phyloP scores from a whole-genome alignment of 2,888 invertebrate species.

The Lucinisca nassula region DNA sequence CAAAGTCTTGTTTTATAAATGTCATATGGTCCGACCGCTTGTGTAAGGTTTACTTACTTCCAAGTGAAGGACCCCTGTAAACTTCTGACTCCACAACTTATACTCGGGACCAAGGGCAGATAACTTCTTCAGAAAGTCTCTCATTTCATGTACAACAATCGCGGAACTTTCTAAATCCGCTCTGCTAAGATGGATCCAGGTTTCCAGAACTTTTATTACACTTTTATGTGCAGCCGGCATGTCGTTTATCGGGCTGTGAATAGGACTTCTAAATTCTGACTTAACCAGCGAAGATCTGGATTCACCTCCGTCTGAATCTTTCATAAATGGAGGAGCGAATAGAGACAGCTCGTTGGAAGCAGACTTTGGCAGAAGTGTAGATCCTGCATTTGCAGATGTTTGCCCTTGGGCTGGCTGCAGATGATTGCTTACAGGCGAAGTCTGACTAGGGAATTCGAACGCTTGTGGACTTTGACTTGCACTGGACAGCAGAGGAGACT shows the following conservation, averaged over 20 bases:
- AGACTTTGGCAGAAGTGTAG: neutral
- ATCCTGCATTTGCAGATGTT: neutral
- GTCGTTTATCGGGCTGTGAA: conserved; percentile 77
- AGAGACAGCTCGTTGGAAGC: neutral
- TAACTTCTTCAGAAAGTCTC: conserved; percentile 89
- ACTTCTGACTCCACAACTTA: conserved; percentile 88
- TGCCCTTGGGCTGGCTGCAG: conserved; percentile 39
- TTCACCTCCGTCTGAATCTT: conserved; percentile 42
- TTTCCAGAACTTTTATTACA: conserved; percentile 86
- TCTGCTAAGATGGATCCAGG: conserved; percentile 85
- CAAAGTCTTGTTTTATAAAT: too few species aligned
- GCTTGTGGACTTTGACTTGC: conserved; percentile 82
- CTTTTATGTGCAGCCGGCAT: conserved; percentile 85
- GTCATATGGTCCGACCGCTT: too few species aligned
- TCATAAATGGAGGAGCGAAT: neutral
- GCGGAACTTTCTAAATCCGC: conserved; percentile 85
- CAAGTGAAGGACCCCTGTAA: conserved; percentile 82
- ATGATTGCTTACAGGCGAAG: conserved; percentile 39
- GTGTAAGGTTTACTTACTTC: conserved; percentile 82
- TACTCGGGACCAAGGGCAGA: conserved; percentile 89
- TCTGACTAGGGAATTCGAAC: conserved; percentile 80
- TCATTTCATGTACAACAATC: conserved; percentile 89
- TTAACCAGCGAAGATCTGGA: conserved; percentile 43
- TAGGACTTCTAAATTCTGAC: conserved; percentile 62
- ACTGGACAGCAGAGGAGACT: conserved; percentile 83